Evolutionary conservation across 2,888 invertebrate genomes (phyloP).

Genomic region (Papilio protenor): DNA sequence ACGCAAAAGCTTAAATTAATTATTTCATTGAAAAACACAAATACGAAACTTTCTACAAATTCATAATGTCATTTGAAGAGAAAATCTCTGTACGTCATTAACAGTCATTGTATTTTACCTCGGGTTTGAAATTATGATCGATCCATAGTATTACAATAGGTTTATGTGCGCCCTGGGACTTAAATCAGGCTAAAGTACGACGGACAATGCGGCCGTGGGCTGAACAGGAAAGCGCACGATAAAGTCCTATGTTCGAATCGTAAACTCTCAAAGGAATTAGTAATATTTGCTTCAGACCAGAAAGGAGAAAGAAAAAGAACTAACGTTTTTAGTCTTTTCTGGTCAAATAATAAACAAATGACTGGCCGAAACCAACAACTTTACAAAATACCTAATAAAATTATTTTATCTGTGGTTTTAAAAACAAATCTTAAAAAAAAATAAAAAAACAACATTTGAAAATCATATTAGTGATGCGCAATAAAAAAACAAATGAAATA

Average conservation of each 20-base stretch:
- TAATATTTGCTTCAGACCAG: neutral
- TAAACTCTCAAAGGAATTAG: constrained; percentile 8
- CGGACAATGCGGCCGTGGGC: constrained; percentile 23
- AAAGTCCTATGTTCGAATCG: constrained; percentile 2
- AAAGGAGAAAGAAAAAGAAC: no score
- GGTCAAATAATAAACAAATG: neutral
- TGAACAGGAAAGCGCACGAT: constrained; percentile 15
- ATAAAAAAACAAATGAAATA: neutral
- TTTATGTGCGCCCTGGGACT: constrained; percentile 21
- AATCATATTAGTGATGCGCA: neutral
- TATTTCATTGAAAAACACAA: neutral
- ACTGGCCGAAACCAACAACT: neutral
- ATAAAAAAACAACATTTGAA: neutral
- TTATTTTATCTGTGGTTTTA: neutral
- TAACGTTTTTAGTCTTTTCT: neutral
- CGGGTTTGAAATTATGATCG: constrained; percentile 29
- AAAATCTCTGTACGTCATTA: neutral
- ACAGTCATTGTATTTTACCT: constrained; percentile 20
- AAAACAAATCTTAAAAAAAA: neutral
- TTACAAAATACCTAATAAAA: neutral
- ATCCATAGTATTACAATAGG: constrained; percentile 28
- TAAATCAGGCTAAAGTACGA: constrained; percentile 21
- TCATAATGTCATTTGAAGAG: neutral
- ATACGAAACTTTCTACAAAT: neutral
- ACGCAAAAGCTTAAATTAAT: neutral